Evolutionary conservation across 2,113 vertebrate species (phyloP), one percentile per base, ranked within the genome.

Genomic region (Ursus arctos): DNA sequence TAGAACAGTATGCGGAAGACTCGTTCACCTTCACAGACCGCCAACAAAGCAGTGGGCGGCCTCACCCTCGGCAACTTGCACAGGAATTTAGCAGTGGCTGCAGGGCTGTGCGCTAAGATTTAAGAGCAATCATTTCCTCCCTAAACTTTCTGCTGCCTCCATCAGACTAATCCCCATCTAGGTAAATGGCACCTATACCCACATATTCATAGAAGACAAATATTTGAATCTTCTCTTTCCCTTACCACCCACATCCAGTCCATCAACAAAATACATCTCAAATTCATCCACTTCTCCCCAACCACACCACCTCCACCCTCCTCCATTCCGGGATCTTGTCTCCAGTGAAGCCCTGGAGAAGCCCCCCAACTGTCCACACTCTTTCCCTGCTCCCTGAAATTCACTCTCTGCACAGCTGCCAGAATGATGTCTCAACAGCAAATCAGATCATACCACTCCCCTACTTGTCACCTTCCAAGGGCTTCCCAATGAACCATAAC

Each of bases 281-380:
- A 77, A 55, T 49, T 49, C 47, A 59, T 4, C 18, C 51, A 36
- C 67, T 26, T 88, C 59, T 79, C 40, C 22, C 55, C 1, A 12
- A 1, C 24, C 2, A 69, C 43, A 55, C 12, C 0, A 0, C 36
- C 0, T 0, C 36, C 28, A 72, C 33, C 4, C 21, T 3, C 2
- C 7, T 19, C 4, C 81, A 59, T 26, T 11, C 16, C 14, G 55
- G 26, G 12, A 67, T 1, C 14, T 1, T 9, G 6, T 43, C 69
- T 83, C 49, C 47, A 63, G 36, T 12, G 1, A 0, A 40, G 40
- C 16, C 7, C 6, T 10, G 33, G 40, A 76, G 13, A 40, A 71
- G 24, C 7, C 9, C 9, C 13, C 21, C 36, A 21, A 36, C 12
- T 0, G 2, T 47, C 47, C 4, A 4, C 2, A 16, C 1, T 14